A percentile compares a stretch with the other conserved stretches of the same genome.
Evolutionary conservation across 2,113 vertebrate species (phyloP).

Genomic region (Erythrocercus mccallii): DNA sequence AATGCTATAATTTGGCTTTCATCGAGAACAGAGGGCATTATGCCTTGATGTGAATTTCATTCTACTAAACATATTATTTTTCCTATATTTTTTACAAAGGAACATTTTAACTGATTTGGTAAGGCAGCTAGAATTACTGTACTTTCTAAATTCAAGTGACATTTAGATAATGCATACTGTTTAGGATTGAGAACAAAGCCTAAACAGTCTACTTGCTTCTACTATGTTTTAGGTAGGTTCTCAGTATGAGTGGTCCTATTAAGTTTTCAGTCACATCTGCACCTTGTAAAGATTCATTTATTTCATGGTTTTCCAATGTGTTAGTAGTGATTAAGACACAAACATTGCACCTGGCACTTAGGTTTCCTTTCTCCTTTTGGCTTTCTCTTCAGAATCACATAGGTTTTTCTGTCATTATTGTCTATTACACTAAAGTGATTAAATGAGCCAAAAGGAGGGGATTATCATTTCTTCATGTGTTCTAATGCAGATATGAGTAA

Average conservation of each 20-base stretch:
- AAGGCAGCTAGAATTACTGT: neutral
- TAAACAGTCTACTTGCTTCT: neutral
- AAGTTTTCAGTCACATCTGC: neutral
- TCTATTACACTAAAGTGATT: neutral
- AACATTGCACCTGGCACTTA: neutral
- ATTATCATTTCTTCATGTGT: neutral
- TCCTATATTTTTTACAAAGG: neutral
- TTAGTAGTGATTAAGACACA: neutral
- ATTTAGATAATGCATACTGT: neutral
- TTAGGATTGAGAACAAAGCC: neutral
- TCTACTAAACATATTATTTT: neutral
- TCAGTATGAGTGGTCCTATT: neutral
- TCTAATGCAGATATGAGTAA: neutral
- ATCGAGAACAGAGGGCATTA: neutral
- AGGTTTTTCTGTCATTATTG: neutral
- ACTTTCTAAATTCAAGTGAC: neutral
- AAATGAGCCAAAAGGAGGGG: neutral
- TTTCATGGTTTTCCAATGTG: neutral
- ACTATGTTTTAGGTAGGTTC: neutral
- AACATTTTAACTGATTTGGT: neutral
- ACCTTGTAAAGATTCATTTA: rapidly evolving
- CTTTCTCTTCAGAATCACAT: neutral
- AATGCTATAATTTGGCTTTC: neutral
- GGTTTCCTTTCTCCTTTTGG: neutral
- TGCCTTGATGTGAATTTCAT: neutral